phyloP scores from a whole-genome alignment of 1,140 invertebrate species.

The Monochamus saltuarius region DNA sequence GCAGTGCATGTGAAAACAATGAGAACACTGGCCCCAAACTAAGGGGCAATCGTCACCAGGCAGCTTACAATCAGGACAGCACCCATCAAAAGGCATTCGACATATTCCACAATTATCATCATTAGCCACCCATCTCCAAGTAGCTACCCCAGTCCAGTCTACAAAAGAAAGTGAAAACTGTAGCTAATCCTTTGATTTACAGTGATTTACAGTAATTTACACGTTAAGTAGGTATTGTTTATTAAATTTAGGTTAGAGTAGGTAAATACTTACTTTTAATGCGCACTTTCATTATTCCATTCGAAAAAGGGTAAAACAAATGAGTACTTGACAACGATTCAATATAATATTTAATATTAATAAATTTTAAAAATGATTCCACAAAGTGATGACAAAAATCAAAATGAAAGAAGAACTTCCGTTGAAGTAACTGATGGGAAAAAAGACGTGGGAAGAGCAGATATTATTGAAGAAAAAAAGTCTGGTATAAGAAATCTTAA shows the following conservation, averaged over 20 bases:
- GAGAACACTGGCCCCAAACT: constrained; percentile 97
- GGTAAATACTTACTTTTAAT: constrained; percentile 42
- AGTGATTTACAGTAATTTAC: no score
- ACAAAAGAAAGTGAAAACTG: constrained; percentile 13
- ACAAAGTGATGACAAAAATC: no score
- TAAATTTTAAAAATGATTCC: no score
- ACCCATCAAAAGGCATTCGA: constrained; percentile 97
- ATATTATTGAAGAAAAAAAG: no score
- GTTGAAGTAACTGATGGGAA: no score
- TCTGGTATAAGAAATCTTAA: no score
- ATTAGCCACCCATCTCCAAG: constrained; percentile 98
- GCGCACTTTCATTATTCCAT: constrained; percentile 41
- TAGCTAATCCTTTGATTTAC: no score
- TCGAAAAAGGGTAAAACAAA: no score
- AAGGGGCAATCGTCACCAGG: constrained; percentile 98
- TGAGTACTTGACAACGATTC: no score
- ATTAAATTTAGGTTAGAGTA: not conserved
- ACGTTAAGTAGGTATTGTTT: not conserved
- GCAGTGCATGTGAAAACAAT: constrained; percentile 99
- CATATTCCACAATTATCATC: constrained; percentile 99
- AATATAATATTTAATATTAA: no score
- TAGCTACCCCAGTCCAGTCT: constrained; percentile 94
- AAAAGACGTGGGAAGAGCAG: no score
- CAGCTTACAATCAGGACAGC: constrained; percentile 97
- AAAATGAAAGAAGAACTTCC: no score